Percentiles rank a stretch among this genome's conserved stretches.
These are phyloP conservation scores for Melanaphis sacchari DNA, from an alignment of 1,140 invertebrate species.

Conservation along the genomic window DNA sequence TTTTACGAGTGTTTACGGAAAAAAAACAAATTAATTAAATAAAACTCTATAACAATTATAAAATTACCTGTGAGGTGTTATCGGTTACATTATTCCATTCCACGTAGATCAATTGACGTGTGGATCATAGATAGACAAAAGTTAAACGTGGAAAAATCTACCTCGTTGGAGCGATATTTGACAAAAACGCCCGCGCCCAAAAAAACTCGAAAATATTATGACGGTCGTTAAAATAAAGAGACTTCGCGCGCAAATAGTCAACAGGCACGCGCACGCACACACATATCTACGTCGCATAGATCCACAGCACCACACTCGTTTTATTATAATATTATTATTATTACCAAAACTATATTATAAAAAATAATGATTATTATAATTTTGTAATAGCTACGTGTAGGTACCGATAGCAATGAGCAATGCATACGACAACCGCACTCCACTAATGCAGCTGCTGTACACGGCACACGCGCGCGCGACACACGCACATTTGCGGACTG, in stretches of 20 bases:
- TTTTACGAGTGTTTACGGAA: background rate
- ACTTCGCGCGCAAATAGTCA: background rate
- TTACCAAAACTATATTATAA: background rate
- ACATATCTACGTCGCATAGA: background rate
- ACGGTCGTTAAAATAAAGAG: background rate
- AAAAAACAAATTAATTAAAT: background rate
- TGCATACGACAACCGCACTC: background rate
- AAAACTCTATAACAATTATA: background rate
- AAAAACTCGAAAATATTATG: background rate
- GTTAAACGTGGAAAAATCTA: background rate
- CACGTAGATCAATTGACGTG: conserved; percentile 9
- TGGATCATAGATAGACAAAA: background rate
- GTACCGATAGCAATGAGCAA: background rate
- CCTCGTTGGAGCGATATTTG: background rate
- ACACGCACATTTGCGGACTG: conserved; percentile 48
- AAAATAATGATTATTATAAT: background rate
- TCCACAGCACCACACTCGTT: background rate
- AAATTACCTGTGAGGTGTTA: background rate
- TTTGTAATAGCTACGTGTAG: background rate
- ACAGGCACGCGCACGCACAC: background rate
- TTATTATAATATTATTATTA: background rate
- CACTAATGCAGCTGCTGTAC: background rate
- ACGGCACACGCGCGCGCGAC: conserved; percentile 43
- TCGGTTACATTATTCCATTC: background rate
- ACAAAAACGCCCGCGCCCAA: background rate